phyloP scores from a whole-genome alignment of 2,888 invertebrate species.

The Zele albiditarsus region DNA sequence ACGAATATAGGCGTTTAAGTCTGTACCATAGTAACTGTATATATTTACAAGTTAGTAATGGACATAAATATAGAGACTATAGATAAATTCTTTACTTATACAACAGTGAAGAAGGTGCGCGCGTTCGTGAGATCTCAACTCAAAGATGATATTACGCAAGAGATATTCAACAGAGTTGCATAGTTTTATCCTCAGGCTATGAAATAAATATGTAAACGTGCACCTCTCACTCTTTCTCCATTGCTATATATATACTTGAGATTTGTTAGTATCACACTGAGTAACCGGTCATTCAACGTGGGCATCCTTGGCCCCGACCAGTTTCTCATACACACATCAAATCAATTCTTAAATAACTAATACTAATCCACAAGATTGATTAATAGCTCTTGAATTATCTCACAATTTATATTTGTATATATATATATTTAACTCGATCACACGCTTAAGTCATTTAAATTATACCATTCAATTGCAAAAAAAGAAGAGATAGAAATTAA shows the following conservation, averaged over 20 bases:
- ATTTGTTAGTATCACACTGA: constrained; percentile 29
- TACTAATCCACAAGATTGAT: too few species aligned
- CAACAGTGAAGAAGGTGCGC: constrained; percentile 8
- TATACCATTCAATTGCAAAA: neutral
- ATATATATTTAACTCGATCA: too few species aligned
- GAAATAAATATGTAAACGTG: constrained; percentile 15
- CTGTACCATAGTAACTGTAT: constrained; percentile 16
- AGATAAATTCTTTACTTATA: constrained; percentile 1
- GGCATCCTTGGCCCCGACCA: constrained; percentile 26
- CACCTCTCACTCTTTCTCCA: constrained; percentile 6
- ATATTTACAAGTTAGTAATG: neutral
- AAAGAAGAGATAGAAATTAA: neutral
- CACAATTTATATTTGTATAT: too few species aligned
- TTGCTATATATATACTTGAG: neutral
- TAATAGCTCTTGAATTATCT: too few species aligned
- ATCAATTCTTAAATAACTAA: too few species aligned
- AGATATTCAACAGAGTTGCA: constrained; percentile 14
- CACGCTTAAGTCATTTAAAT: neutral
- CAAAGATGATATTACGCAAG: constrained; percentile 27
- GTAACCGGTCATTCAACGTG: constrained; percentile 32
- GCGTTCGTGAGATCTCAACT: constrained; percentile 30
- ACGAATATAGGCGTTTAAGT: constrained; percentile 22
- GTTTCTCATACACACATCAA: neutral
- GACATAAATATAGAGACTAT: neutral
- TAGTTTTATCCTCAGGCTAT: constrained; percentile 27